Evolutionary conservation across 2,113 vertebrate species (phyloP), one percentile per base, ranked within the genome.

Genomic region (Tenebrosternarchus preto): DNA sequence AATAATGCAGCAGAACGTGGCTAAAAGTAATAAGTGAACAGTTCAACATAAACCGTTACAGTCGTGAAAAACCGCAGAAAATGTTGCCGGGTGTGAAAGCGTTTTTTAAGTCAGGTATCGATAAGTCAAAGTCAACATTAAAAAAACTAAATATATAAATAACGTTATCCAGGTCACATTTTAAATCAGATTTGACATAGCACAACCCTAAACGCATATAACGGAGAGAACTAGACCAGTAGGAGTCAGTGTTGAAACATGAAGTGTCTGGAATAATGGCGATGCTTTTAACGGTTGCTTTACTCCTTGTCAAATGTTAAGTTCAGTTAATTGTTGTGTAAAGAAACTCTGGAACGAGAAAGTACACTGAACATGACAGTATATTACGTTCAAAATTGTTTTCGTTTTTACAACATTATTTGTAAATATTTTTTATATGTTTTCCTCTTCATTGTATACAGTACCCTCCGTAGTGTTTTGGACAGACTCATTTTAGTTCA

Each of bases 191-290:
- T 19, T 29, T 6, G 16, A 5, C 29, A 66, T n/a, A 17, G 29
- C 5, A 31, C 12, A 19, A 6, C 31, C 16, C 17, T 64, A 19
- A 64, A 31, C 5, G 29, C 12, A 33, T 31, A 50, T 50, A 50
- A 50, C 19, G 8, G n/a, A 39, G 70, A 16, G 29, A 61, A 6
- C 24, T 64, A 9, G 19, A 22, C 59, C 72, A 77, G 70, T 55
- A 84, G 60, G 73, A 66, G 61, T 64, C 82, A 84, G 73, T 84
- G 68, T 80, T 80, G 64, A 67, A 61, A 59, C 78, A 68, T 19
- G n/a, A 31, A 39, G 46, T n/a, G 8, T 8, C 15, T 19, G n/a
- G 50, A 12, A 57, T 64, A 22, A 2, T 29, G 22, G 59, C 15
- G n/a, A 31, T 69, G 61, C n/a, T 60, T 74, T 53, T 69, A 11